These are phyloP conservation scores for Masnerella sp. DNA, from an alignment of 2,888 invertebrate species.

Conservation along the genomic window DNA sequence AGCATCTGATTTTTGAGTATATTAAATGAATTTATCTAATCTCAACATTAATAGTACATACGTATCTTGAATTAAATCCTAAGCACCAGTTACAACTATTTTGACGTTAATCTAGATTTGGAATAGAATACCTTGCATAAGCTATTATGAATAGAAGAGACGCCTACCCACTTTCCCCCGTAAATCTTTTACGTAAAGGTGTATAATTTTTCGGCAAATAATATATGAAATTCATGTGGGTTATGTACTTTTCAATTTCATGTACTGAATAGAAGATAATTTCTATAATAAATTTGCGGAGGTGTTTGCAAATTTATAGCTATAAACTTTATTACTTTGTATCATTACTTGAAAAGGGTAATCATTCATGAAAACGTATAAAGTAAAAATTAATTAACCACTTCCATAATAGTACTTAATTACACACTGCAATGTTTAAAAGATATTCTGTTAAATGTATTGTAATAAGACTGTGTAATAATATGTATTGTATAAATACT, in stretches of 20 bases:
- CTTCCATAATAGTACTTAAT: too few relatives aligned
- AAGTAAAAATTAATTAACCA: too few relatives aligned
- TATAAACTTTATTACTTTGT: neutral
- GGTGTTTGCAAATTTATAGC: neutral
- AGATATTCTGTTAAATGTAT: too few relatives aligned
- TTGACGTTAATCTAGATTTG: slow-evolving; percentile 19
- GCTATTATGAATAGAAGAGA: slow-evolving; percentile 14
- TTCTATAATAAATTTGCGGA: neutral
- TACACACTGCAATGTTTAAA: too few relatives aligned
- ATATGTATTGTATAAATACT: too few relatives aligned
- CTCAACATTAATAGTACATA: too few relatives aligned
- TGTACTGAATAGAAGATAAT: neutral
- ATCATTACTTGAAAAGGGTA: neutral
- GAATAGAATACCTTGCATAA: slow-evolving; percentile 9
- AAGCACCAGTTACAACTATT: slow-evolving; percentile 6
- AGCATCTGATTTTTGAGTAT: too few relatives aligned
- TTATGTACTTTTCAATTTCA: slow-evolving; percentile 5
- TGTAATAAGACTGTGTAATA: too few relatives aligned
- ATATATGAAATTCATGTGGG: slow-evolving; percentile 18
- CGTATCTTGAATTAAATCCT: neutral
- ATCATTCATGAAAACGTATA: too few relatives aligned
- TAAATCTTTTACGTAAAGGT: neutral
- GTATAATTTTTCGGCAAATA: slow-evolving; percentile 10
- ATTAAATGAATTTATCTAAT: too few relatives aligned
- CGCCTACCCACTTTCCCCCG: slow-evolving; percentile 26